Evolutionary conservation across 2,797 vertebrate genomes (phyloP).

Genomic region (Sebastes trivittatus): DNA sequence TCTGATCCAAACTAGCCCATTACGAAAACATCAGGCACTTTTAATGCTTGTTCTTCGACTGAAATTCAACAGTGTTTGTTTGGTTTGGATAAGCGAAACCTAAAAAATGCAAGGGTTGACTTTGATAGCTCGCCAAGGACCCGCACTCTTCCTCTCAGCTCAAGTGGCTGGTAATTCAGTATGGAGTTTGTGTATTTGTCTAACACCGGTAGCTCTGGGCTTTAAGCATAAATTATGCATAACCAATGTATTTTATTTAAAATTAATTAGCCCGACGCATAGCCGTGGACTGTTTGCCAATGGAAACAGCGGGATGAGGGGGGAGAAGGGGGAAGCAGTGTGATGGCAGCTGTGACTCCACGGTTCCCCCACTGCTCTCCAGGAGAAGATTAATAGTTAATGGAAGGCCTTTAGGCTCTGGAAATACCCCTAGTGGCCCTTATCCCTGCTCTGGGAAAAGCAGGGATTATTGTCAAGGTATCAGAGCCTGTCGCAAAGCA

Average conservation of each 20-base stretch:
- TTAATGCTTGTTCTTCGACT: conserved; percentile 57
- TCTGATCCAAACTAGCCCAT: conserved; percentile 3
- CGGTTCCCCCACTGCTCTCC: conserved; percentile 70
- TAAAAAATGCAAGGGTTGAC: conserved; percentile 53
- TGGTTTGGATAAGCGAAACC: conserved; percentile 70
- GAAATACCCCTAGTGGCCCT: conserved; percentile 75
- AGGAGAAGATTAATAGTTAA: conserved; percentile 82
- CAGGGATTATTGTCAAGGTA: conserved; percentile 75
- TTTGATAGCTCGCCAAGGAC: conserved; percentile 63
- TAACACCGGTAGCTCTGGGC: conserved; percentile 81
- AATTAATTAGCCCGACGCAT: conserved; percentile 81
- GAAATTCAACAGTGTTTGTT: conserved; percentile 69
- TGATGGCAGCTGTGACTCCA: conserved; percentile 77
- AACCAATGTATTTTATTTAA: conserved; percentile 82
- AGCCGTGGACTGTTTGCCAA: conserved; percentile 72
- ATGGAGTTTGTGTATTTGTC: conserved; percentile 82
- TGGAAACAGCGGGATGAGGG: conserved; percentile 67
- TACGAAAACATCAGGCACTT: conserved; percentile 43
- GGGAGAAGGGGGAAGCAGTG: conserved; percentile 30
- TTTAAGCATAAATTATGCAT: conserved; percentile 83
- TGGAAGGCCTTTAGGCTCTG: conserved; percentile 79
- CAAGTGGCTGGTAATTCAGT: conserved; percentile 75
- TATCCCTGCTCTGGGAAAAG: conserved; percentile 67
- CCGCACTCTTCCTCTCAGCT: conserved; percentile 62
- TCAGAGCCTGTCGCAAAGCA: conserved; percentile 56